Percentiles rank a stretch among this genome's conserved stretches.
Evolutionary conservation across 2,113 vertebrate genomes (phyloP).

Genomic region (Phyllostomus discolor): DNA sequence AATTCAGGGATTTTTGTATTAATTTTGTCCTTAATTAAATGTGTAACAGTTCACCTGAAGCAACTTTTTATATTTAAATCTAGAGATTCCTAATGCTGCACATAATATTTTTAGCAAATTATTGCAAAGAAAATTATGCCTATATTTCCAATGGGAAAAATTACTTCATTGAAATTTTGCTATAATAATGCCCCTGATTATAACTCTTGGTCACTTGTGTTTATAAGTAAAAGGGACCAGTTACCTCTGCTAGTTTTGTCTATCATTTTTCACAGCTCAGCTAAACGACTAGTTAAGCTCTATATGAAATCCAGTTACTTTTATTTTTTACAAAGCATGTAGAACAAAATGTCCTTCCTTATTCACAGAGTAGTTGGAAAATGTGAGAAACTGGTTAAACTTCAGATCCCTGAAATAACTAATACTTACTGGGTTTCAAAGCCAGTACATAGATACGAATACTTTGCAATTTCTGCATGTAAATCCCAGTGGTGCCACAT

Average conservation of each 20-base stretch:
- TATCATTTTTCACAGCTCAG: neutral
- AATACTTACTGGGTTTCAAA: neutral
- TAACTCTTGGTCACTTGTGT: neutral
- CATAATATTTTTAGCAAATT: neutral
- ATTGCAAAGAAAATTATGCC: neutral
- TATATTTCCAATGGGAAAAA: neutral
- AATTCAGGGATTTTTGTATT: neutral
- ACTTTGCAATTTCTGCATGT: neutral
- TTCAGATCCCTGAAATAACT: neutral
- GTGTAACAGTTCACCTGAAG: no score
- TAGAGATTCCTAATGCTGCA: neutral
- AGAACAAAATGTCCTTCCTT: neutral
- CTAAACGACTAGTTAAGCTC: neutral
- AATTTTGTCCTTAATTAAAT: neutral
- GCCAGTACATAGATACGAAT: rapidly evolving
- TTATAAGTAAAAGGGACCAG: neutral
- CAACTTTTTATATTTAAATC: neutral
- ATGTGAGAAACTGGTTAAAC: neutral
- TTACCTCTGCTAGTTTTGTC: neutral
- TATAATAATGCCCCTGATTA: neutral
- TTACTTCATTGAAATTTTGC: neutral
- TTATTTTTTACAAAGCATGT: constrained; percentile 2
- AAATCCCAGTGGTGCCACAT: neutral
- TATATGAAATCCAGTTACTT: neutral
- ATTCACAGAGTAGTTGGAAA: neutral